Base-by-base conservation (phyloP, 2,113 vertebrate genomes). In the Elachura formosa region DNA sequence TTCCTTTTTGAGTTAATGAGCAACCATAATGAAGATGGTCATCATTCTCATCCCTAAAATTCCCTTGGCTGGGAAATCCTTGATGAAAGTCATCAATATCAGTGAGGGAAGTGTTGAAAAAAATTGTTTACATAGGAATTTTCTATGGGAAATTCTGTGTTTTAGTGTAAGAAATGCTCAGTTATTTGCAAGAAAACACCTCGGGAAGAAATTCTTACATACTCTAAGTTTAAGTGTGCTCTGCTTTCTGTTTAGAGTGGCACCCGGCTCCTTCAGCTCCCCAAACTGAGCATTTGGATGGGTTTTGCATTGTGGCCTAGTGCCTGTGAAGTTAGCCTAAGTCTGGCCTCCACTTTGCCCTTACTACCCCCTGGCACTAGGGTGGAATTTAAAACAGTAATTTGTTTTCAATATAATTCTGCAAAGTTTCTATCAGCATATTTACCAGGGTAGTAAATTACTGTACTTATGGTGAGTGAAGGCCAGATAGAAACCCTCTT, bases 161-260 rank as follows among this genome's bases (percentile, higher is more conserved):
- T 74, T 62, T 34, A 29, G n/a, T 58, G 17, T 46, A 43, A 83
- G 68, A 64, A 62, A 18, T 4, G 4, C 18, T 41, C 48, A 28
- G 28, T 51, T 41, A 5, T 55, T 56, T 83, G 75, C 67, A 41
- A 49, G 49, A 33, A 79, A 82, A 66, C 11, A 66, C 25, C 5
- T 89, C 43, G 26, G 48, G 56, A 87, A 64, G 12, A 58, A 14
- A 54, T 75, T 55, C 48, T 72, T 15, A 10, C 6, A 0, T 49
- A 6, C 5, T 68, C 12, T 40, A 56, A 84, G 66, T 28, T 61
- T 31, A 87, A 51, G 52, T 66, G 52, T 4, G 1, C 56, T 78
- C 14, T 92, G 59, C 76, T 85, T 79, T 89, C 71, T 85, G 29
- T 69, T 49, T 38, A 38, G 74, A 54, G 34, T 58, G 82, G 40